Evolutionary conservation across 2,888 invertebrate species (phyloP), one percentile per base, ranked within the genome.

Genomic region (Drosophila limbata): DNA sequence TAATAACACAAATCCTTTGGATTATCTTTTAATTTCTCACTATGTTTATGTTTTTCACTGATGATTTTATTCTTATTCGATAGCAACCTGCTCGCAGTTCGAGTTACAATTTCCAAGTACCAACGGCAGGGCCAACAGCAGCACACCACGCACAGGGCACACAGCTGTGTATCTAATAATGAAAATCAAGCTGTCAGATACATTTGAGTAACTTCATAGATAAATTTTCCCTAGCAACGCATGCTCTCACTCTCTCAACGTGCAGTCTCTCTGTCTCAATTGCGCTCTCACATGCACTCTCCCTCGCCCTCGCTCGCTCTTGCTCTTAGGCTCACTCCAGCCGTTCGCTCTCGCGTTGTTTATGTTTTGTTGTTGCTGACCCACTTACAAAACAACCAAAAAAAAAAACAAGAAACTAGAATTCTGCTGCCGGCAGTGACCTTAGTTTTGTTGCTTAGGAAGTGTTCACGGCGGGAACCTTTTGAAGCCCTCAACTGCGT

Each of bases 91-190:
- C 79, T 88, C 45, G 55, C 67, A 61, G 62, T 17, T 48, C 47
- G 50, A 69, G 50, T 48, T 65, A 57, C 67, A 68, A 70, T 69
- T 57, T 62, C 45, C 64, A 64, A 86, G 69, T 76, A 60, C 25
- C 57, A 51, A 15, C 31, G 48, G 53, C 53, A 47, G 55, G 37
- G 40, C 42, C 50, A 21, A 59, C 37, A 25, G 65, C 73, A 70
- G 70, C 63, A 48, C 61, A 64, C 77, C 62, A 63, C 68, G 69
- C 69, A 65, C 74, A 56, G 51, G 42, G 67, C 72, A 52, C 73
- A 73, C 79, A 81, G 84, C 85, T 89, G 79, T 88, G 88, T 89
- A 87, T 89, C 84, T 84, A 79, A 84, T 70, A 79, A 84, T 60
- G 81, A 87, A 84, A 87, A 81, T 71, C 74, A 77, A 73, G 63